Conservation (phyloP, 2,888 invertebrate genomes). For the Anoplius nigerrimus region DNA sequence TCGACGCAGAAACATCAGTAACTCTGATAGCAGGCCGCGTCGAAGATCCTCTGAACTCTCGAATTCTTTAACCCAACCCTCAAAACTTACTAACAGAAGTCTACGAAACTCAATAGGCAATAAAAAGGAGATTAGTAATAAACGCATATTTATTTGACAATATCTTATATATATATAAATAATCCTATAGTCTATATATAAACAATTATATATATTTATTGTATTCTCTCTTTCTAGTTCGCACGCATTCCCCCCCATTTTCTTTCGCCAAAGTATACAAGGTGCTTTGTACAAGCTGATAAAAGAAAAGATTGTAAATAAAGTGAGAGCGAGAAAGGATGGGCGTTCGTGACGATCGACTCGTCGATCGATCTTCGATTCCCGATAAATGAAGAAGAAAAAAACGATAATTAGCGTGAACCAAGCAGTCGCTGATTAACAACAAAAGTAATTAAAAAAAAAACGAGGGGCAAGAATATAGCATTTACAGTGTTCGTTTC, state of each 20-base stretch:
- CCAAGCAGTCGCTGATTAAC: background rate
- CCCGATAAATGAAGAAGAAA: background rate
- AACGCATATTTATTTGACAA: slow-evolving; percentile 69
- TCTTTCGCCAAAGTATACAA: slow-evolving; percentile 36
- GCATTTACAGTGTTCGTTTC: slow-evolving; percentile 55
- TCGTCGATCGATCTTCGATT: background rate
- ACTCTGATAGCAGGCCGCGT: slow-evolving; percentile 89
- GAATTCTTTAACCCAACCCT: slow-evolving; percentile 78
- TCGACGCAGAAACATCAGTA: slow-evolving; percentile 87
- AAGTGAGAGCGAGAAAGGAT: slow-evolving; percentile 33
- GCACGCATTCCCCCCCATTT: slow-evolving; percentile 41
- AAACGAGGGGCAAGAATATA: slow-evolving; percentile 54
- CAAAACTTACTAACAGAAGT: too few relatives aligned
- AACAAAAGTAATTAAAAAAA: slow-evolving; percentile 17
- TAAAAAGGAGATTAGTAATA: slow-evolving; percentile 44
- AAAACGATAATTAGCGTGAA: background rate
- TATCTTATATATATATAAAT: slow-evolving; percentile 60
- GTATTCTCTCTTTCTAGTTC: slow-evolving; percentile 37
- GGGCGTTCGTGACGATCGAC: background rate
- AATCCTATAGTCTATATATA: slow-evolving; percentile 60
- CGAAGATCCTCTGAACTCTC: slow-evolving; percentile 87
- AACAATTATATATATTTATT: slow-evolving; percentile 49
- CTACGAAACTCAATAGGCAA: background rate
- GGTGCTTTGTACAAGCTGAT: slow-evolving; percentile 58
- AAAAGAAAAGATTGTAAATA: slow-evolving; percentile 49